Evolutionary conservation across 2,888 invertebrate species (phyloP).

Genomic region (Auanema freiburgensis): DNA sequence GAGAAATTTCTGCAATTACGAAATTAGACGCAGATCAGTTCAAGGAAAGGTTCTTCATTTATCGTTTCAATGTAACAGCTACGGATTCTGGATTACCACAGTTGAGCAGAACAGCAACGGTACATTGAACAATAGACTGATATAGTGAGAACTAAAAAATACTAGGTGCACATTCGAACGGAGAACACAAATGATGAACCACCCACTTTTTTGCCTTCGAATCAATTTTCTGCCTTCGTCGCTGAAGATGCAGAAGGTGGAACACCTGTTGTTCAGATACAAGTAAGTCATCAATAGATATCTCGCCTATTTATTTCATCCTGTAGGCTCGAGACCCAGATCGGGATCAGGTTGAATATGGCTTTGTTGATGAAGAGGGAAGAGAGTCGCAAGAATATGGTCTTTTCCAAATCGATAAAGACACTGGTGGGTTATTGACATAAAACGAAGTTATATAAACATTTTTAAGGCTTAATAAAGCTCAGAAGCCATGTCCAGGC

Average conservation of each 20-base stretch:
- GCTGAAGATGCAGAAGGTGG: slow-evolving; percentile 63
- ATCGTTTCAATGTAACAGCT: slow-evolving; percentile 66
- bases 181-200: slow-evolving; percentile 68
- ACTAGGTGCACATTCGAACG: slow-evolving; percentile 64
- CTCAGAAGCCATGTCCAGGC: slow-evolving; percentile 64
- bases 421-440: slow-evolving; percentile 47
- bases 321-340: slow-evolving; percentile 55
- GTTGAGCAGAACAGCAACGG: slow-evolving; percentile 62
- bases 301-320: no score
- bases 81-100: slow-evolving; percentile 65
- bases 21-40: slow-evolving; percentile 91
- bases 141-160: background rate
- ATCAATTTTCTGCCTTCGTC: slow-evolving; percentile 57
- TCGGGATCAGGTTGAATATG: slow-evolving; percentile 55
- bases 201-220: slow-evolving; percentile 58
- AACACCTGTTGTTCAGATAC: slow-evolving; percentile 58
- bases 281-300: no score
- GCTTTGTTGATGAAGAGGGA: slow-evolving; percentile 42
- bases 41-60: slow-evolving; percentile 61
- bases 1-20: slow-evolving; percentile 83
- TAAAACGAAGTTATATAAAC: slow-evolving; percentile 6
- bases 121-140: slow-evolving; percentile 41
- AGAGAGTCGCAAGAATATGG: slow-evolving; percentile 32
- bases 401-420: slow-evolving; percentile 59
- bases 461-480: slow-evolving; percentile 57